These are phyloP conservation scores for Dufourea novaeangliae DNA, from an alignment of 1,140 invertebrate genomes.

Conservation along the genomic window DNA sequence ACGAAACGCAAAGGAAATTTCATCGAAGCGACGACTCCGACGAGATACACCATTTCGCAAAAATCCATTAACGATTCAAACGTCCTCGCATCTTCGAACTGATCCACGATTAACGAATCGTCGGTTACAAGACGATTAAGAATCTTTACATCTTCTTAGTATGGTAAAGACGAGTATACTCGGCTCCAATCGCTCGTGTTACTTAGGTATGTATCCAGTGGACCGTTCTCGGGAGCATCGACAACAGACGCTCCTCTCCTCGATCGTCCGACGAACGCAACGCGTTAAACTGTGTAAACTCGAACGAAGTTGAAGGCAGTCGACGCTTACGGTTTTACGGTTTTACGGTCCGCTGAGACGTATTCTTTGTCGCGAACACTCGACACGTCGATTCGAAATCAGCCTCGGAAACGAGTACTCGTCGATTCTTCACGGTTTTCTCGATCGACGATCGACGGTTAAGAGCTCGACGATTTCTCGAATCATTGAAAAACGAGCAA, in stretches of 20 bases:
- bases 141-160: too few relatives aligned
- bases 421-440: neutral
- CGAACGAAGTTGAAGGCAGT: too few relatives aligned
- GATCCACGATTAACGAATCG: too few relatives aligned
- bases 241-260: too few relatives aligned
- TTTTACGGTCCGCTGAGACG: too few relatives aligned
- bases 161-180: neutral
- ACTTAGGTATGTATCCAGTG: neutral
- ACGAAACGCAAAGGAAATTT: constrained; percentile 9
- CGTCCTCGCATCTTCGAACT: neutral
- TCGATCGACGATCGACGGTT: neutral
- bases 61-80: constrained; percentile 6
- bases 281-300: neutral
- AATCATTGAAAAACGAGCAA: neutral
- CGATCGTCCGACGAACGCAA: neutral
- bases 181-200: constrained; percentile 4
- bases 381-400: too few relatives aligned
- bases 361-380: too few relatives aligned
- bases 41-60: neutral
- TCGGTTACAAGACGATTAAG: too few relatives aligned
- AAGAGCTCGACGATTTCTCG: neutral
- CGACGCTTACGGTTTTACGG: too few relatives aligned
- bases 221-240: neutral
- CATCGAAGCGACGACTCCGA: neutral
- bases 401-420: neutral